These are phyloP conservation scores for Leuctra nigra DNA, from an alignment of 2,888 invertebrate genomes.

Conservation along the genomic window DNA sequence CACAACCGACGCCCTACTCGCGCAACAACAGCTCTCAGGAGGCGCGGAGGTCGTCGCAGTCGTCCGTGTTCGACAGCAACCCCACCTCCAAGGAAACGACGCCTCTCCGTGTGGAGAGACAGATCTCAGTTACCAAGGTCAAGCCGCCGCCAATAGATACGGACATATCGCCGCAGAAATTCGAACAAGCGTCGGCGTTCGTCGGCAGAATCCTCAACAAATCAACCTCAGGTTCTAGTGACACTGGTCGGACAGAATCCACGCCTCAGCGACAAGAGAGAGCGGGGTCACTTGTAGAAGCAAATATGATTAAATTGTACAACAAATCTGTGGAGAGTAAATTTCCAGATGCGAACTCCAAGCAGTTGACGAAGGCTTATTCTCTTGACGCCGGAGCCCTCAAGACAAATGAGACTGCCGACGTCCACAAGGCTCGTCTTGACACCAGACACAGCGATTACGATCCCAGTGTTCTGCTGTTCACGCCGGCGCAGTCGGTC, in stretches of 20 bases:
- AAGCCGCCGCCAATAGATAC: background rate
- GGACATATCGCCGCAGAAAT: background rate
- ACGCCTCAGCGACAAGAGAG: background rate
- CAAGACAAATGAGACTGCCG: background rate
- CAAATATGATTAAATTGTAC: background rate
- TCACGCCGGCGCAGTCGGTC: conserved; percentile 39
- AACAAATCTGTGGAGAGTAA: background rate
- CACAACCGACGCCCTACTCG: background rate
- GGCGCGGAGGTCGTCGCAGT: conserved; percentile 10
- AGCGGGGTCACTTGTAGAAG: background rate
- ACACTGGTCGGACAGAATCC: background rate
- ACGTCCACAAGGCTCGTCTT: conserved; percentile 18
- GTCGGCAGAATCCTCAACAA: background rate
- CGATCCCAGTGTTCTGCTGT: conserved; percentile 38
- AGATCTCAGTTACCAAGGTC: background rate
- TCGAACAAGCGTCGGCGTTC: background rate
- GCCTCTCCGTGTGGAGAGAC: background rate
- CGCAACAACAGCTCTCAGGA: background rate
- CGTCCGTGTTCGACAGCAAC: conserved; percentile 13
- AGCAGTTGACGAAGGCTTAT: background rate
- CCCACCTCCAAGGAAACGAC: conserved; percentile 9
- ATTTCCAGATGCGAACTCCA: background rate
- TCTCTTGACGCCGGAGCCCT: background rate
- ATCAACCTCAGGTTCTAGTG: background rate
- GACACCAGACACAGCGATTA: conserved; percentile 30